phyloP scores from a whole-genome alignment of 2,797 vertebrate genomes.

The Poeciliopsis presidionis region DNA sequence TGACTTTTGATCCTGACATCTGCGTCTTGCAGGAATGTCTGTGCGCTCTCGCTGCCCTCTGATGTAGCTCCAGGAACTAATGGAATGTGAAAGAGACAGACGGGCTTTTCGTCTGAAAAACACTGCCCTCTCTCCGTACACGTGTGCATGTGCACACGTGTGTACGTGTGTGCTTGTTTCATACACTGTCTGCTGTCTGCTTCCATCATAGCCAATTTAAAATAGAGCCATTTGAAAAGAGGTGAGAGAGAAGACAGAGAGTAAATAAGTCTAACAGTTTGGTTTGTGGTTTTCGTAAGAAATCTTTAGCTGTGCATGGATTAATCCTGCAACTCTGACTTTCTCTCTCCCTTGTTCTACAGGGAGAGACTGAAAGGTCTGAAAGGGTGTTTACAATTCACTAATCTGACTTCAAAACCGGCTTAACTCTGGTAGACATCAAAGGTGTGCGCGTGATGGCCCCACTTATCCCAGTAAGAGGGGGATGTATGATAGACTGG shows the following conservation, averaged over 20 bases:
- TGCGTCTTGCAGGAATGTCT: slow-evolving; percentile 97
- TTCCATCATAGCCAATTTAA: slow-evolving; percentile 49
- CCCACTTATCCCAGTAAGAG: slow-evolving; percentile 80
- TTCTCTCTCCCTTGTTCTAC: slow-evolving; percentile 66
- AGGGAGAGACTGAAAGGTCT: slow-evolving; percentile 75
- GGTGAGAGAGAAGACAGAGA: slow-evolving; percentile 27
- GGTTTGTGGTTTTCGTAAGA: slow-evolving; percentile 43
- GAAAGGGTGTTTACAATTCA: slow-evolving; percentile 81
- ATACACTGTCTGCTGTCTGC: slow-evolving; percentile 57
- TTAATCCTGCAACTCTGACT: slow-evolving; percentile 72
- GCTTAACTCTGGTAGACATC: slow-evolving; percentile 83
- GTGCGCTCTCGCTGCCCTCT: slow-evolving; percentile 93
- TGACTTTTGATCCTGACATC: slow-evolving; percentile 85
- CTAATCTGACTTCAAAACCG: slow-evolving; percentile 83
- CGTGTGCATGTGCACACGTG: slow-evolving; percentile 51
- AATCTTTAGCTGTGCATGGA: slow-evolving; percentile 67
- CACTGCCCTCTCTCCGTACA: slow-evolving; percentile 74
- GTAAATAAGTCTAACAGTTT: slow-evolving; percentile 43
- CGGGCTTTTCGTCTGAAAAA: slow-evolving; percentile 82
- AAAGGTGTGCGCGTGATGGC: slow-evolving; percentile 82
- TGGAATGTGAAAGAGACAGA: slow-evolving; percentile 97
- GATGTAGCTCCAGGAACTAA: slow-evolving; percentile 99
- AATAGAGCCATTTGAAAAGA: slow-evolving; percentile 36
- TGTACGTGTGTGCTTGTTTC: slow-evolving; percentile 37
- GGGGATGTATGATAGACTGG: slow-evolving; percentile 81